Evolutionary conservation across 1,140 invertebrate genomes (phyloP), one percentile per base, ranked within the genome.

Genomic region (Leptopilina clavipes): DNA sequence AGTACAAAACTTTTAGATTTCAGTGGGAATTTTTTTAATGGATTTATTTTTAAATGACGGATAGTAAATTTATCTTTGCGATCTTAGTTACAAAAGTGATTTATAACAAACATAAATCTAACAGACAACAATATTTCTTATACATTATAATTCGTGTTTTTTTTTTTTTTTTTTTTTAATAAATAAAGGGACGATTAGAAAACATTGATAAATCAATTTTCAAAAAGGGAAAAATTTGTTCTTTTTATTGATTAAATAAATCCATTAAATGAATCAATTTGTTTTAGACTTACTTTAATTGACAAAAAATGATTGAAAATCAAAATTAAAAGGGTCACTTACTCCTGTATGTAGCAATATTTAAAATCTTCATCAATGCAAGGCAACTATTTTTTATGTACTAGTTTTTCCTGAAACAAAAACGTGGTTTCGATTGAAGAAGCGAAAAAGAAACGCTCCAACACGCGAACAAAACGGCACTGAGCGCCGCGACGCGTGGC

Each of bases 391-490:
- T 65, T 25, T 19, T 31, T 54, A 54, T 54, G 19, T 54, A 9
- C 17, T 18, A 18, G n/a, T 19, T 54, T 52, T 18, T 54, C n/a
- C 12, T 18, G 8, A 12, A 65, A n/a, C 3, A 65, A 65, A 65
- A 65, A 65, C 59, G 59, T 37, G 59, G 11, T 31, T 31, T 3
- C 59, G 43, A 56, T 40, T 48, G 12, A 18, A 22, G 25, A 70
- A 14, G 19, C 14, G 59, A 56, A 22, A 52, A 48, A 70, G 70
- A 70, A 72, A 71, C 43, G 76, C 73, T 45, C 54, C 19, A 71
- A 52, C 76, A 70, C 54, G 52, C 45, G 44, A 71, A 75, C 74
- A 48, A 40, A 59, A 73, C 78, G 78, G 75, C 70, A 82, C 80
- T 82, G 80, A 31, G 56, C 73, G 25, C 71, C 54, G 19, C 65